These are phyloP conservation scores for Clarias laeviceps DNA, from an alignment of 2,797 vertebrate genomes.

Conservation along the genomic window DNA sequence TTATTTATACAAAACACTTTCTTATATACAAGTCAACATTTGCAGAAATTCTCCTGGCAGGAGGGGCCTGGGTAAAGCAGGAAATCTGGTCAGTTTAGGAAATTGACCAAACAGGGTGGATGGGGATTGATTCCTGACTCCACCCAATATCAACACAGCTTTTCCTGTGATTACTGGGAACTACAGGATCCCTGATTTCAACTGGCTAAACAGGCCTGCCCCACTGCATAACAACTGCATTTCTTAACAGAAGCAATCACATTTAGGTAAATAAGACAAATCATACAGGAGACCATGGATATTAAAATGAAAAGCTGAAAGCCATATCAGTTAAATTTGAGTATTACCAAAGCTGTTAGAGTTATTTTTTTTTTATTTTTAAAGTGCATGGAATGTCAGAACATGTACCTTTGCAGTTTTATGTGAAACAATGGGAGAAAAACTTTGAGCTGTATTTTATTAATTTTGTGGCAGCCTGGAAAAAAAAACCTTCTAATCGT, in stretches of 20 bases:
- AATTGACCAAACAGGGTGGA: conserved; percentile 61
- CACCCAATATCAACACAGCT: conserved; percentile 69
- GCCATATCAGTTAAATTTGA: conserved; percentile 30
- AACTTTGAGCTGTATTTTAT: not conserved
- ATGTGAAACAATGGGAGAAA: not conserved
- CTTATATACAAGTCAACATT: conserved; percentile 90
- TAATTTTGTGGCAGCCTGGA: conserved; percentile 15
- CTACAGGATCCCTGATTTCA: conserved; percentile 73
- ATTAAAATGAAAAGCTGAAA: conserved; percentile 51
- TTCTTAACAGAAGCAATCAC: conserved; percentile 61
- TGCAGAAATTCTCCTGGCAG: conserved; percentile 79
- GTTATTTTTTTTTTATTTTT: not conserved
- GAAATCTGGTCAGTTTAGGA: conserved; percentile 63
- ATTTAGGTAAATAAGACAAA: conserved; percentile 53
- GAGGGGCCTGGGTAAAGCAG: conserved; percentile 63
- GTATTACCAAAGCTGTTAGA: conserved; percentile 5
- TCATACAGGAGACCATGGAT: conserved; percentile 58
- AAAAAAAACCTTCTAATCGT: not conserved
- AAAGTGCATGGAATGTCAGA: conserved; percentile 11
- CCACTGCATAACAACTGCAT: conserved; percentile 61
- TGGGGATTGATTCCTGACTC: conserved; percentile 67
- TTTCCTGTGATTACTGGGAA: conserved; percentile 65
- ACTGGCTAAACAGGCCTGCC: conserved; percentile 68
- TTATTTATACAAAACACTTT: conserved; percentile 99
- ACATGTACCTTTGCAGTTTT: not conserved